Base-by-base conservation (phyloP, 2,113 vertebrate genomes). In the Junco hyemalis region DNA sequence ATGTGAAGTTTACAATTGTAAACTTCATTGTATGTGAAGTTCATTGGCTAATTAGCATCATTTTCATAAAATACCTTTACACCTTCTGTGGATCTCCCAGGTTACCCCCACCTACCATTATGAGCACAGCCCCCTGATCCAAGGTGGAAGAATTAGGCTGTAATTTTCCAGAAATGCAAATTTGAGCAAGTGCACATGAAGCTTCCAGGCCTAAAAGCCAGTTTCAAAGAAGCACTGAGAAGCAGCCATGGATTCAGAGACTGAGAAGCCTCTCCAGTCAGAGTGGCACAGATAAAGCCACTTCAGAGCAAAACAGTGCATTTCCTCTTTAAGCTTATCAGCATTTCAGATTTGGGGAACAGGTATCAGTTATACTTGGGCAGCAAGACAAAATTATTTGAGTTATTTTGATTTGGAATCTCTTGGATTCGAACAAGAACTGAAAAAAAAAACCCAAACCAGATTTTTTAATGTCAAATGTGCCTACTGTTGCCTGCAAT, bases 71-170 rank as follows among this genome's bases (percentile, higher is more conserved):
- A 85, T 3, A 44, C 4, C 23, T 47, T 21, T 31, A 38, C 0
- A 56, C 5, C 44, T 69, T 53, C n/a, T 7, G 2, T 3, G 1
- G 22, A 24, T 44, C 16, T 88, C 29, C 33, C 28, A 48, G 17
- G 9, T 7, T 35, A 68, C 13, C 44, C 29, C 18, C 33, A 36
- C 38, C 50, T 44, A 14, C 64, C 21, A 40, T 12, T 12, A 14
- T 0, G 0, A 48, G 17, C 23, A 21, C 1, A 73, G 36, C 5
- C 2, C 0, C 64, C 10, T 28, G 40, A 77, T 12, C 28, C 25
- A 59, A 79, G 29, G 21, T 2, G 9, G 20, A 28, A 76, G 14
- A 91, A 65, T 28, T 25, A 18, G 60, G 50, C 12, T 7, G 1
- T 2, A 12, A 47, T 85, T 64, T 79, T 64, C 56, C 48, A 76